Conservation (phyloP, 2,797 vertebrate species). For the Onychomys torridus region DNA sequence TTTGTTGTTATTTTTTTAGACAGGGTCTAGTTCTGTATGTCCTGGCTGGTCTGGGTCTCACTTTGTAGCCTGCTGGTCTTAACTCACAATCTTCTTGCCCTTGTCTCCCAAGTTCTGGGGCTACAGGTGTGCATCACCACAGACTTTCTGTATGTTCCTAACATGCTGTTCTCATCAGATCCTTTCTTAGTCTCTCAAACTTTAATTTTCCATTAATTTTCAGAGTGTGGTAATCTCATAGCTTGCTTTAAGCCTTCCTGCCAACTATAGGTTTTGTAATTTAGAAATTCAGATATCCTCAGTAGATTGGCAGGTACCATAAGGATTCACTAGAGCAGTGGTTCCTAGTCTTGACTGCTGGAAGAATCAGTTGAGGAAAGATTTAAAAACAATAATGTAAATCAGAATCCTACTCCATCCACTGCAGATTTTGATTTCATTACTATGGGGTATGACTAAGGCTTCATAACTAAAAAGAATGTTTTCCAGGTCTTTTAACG, state of each 20-base stretch:
- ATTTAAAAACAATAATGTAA: neutral
- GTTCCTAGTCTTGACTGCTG: neutral
- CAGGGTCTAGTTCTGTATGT: neutral
- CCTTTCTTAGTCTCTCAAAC: neutral
- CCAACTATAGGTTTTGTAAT: neutral
- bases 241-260: neutral
- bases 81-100: neutral
- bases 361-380: neutral
- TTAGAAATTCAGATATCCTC: slow-evolving; percentile 34
- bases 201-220: slow-evolving; percentile 17
- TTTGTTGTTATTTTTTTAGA: neutral
- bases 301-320: neutral
- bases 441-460: neutral
- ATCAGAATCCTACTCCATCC: neutral
- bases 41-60: neutral
- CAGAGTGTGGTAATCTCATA: neutral
- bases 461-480: neutral
- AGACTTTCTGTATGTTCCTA: neutral
- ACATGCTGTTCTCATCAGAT: neutral
- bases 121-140: neutral
- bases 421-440: neutral
- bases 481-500: slow-evolving; percentile 15
- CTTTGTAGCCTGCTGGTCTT: neutral
- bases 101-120: neutral
- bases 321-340: neutral